Conservation (phyloP, 2,888 invertebrate genomes). For the Itoplectis maculator region DNA sequence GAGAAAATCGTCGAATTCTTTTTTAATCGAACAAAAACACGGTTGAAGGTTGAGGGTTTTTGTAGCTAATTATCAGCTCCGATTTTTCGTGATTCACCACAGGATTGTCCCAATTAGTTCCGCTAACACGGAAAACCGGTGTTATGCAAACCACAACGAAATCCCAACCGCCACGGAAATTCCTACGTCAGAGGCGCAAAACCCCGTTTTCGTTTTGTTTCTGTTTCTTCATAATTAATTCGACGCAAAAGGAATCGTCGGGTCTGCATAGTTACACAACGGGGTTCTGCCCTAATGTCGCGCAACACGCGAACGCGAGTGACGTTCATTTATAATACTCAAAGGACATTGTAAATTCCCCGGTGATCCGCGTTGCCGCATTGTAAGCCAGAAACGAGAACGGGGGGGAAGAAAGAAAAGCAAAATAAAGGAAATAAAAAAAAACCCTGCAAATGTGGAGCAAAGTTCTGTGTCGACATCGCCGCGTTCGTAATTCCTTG, state of each 20-base stretch:
- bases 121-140: too few species aligned
- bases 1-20: too few species aligned
- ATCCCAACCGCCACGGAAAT: too few species aligned
- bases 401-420: background rate
- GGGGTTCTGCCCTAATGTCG: slow-evolving; percentile 29
- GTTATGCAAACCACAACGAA: too few species aligned
- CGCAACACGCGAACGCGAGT: slow-evolving; percentile 46
- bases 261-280: slow-evolving; percentile 22
- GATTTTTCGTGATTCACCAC: too few species aligned
- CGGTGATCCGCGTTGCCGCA: background rate
- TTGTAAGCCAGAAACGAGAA: background rate
- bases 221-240: background rate
- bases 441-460: slow-evolving; percentile 34
- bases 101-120: too few species aligned
- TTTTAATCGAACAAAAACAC: too few species aligned
- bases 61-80: too few species aligned
- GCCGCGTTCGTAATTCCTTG: slow-evolving; percentile 28
- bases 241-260: background rate
- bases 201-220: background rate
- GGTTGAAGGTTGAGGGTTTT: too few species aligned
- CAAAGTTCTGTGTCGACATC: slow-evolving; percentile 2
- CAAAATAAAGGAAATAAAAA: background rate
- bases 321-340: slow-evolving; percentile 24
- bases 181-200: background rate
- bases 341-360: slow-evolving; percentile 38